Evolutionary conservation across 35 echinoderm and acorn worm species (phyloP).

Genomic region (Diadema setosum): DNA sequence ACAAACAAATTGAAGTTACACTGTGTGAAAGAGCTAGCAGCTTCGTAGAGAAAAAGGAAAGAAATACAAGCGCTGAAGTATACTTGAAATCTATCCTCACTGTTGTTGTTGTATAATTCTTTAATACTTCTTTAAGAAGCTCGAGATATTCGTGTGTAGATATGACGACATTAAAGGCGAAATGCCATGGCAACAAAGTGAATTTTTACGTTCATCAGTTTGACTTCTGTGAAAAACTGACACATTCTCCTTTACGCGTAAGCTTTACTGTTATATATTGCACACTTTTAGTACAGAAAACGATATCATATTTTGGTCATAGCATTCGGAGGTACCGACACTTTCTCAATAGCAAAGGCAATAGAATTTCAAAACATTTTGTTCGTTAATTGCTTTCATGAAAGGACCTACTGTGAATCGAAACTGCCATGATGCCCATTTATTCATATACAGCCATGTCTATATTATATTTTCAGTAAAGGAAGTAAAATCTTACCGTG

Average conservation of each 20-base stretch:
- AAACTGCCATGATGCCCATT: not conserved
- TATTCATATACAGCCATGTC: not conserved
- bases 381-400: not conserved
- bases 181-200: too few relatives aligned
- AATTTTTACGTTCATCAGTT: too few relatives aligned
- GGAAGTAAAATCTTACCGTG: constrained; percentile 16
- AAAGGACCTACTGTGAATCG: not conserved
- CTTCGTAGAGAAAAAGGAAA: not conserved
- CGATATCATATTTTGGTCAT: not conserved
- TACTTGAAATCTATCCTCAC: not conserved
- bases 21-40: too few relatives aligned
- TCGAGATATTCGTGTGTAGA: not conserved
- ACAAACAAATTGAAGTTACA: too few relatives aligned
- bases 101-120: not conserved
- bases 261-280: too few relatives aligned
- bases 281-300: too few relatives aligned
- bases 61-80: not conserved
- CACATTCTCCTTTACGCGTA: too few relatives aligned
- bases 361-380: not conserved
- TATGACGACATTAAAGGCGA: not conserved
- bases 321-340: not conserved
- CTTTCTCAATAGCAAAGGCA: not conserved
- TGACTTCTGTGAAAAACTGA: too few relatives aligned
- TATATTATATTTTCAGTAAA: not conserved
- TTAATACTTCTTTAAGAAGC: not conserved